Conservation (phyloP, 2,888 invertebrate species). For the Cataglyphis livida region DNA sequence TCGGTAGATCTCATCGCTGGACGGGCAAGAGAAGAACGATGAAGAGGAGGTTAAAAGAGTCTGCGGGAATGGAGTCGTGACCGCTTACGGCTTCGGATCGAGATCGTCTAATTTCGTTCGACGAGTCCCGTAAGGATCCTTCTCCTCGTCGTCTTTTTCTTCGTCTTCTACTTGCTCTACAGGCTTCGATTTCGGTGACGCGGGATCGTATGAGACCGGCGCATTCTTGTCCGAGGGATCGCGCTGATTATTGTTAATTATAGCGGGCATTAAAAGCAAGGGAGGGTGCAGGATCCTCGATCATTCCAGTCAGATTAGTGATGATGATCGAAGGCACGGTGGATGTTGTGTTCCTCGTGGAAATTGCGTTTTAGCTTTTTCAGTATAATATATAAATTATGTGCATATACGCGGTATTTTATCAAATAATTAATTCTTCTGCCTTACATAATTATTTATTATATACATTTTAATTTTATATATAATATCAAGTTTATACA, state of each 20-base stretch:
- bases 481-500: background rate
- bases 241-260: slow-evolving; percentile 74
- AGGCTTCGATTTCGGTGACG: slow-evolving; percentile 44
- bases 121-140: slow-evolving; percentile 75
- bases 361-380: background rate
- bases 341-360: background rate
- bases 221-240: slow-evolving; percentile 60
- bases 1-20: slow-evolving; percentile 45
- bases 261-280: slow-evolving; percentile 64
- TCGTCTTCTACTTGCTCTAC: slow-evolving; percentile 42
- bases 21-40: slow-evolving; percentile 48
- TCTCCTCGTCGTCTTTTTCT: slow-evolving; percentile 35
- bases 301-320: slow-evolving; percentile 74
- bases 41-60: slow-evolving; percentile 60
- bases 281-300: slow-evolving; percentile 67
- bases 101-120: slow-evolving; percentile 77
- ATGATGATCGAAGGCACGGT: slow-evolving; percentile 58
- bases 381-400: background rate
- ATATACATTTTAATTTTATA: background rate
- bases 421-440: slow-evolving; percentile 7
- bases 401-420: background rate
- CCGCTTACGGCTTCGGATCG: slow-evolving; percentile 61
- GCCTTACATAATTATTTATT: background rate
- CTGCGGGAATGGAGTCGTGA: slow-evolving; percentile 59
- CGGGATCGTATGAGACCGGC: slow-evolving; percentile 19